Conservation (phyloP, 2,888 invertebrate species). For the Mellilla xanthometata region DNA sequence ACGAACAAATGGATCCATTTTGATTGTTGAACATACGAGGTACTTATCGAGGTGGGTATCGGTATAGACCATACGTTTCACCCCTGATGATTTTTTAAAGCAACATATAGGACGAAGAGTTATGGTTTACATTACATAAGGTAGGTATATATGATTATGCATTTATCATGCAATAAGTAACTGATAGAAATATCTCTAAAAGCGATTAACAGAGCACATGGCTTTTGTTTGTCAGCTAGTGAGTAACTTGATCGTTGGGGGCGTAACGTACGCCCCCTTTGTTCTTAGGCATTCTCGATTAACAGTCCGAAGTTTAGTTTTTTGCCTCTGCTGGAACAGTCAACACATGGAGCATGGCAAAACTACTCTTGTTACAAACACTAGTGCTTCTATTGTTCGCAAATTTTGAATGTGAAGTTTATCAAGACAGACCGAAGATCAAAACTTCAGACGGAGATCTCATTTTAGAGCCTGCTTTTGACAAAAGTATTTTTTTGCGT, state of each 20-base stretch:
- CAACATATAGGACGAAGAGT: too few species aligned
- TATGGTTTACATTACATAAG: too few species aligned
- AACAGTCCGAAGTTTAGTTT: too few species aligned
- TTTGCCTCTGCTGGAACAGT: conserved; percentile 17
- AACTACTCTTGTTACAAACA: conserved; percentile 38
- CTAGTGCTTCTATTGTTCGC: conserved; percentile 45
- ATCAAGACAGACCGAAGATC: conserved; percentile 81
- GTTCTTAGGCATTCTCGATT: background rate
- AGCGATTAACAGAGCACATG: background rate
- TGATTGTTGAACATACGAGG: too few species aligned
- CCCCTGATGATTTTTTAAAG: too few species aligned
- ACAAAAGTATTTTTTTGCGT: conserved; percentile 90
- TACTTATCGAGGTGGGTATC: too few species aligned
- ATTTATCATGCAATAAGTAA: too few species aligned
- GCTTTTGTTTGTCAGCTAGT: conserved; percentile 3
- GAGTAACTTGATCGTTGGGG: conserved; percentile 12
- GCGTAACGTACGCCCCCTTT: conserved; percentile 17
- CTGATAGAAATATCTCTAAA: too few species aligned
- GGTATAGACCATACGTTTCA: too few species aligned
- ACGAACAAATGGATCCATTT: too few species aligned
- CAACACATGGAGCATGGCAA: conserved; percentile 52
- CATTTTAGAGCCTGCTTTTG: conserved; percentile 88
- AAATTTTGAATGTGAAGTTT: conserved; percentile 79
- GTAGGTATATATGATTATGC: too few species aligned
- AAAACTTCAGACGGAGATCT: conserved; percentile 88